Conservation (phyloP, 2,888 invertebrate genomes). For the Saturnia japonica region DNA sequence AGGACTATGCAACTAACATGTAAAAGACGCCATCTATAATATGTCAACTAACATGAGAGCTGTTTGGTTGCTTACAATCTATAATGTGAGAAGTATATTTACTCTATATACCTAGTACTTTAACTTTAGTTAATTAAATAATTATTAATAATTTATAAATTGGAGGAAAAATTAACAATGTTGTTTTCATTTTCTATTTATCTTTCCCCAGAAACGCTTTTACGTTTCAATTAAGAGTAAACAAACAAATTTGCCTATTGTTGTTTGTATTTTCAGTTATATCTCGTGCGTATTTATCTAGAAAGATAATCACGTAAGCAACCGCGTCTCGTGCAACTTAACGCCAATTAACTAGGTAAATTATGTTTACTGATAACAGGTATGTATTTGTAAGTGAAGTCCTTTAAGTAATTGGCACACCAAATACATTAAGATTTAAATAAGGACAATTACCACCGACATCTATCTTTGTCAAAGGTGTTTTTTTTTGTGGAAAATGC, state of each 20-base stretch:
- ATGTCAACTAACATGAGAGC: too few species aligned
- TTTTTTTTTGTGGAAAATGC: too few species aligned
- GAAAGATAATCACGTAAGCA: conserved; percentile 22
- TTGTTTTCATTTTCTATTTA: neutral
- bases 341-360: conserved; percentile 29
- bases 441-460: too few species aligned
- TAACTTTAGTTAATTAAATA: too few species aligned
- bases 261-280: conserved; percentile 18
- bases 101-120: too few species aligned
- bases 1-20: too few species aligned
- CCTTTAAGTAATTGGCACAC: neutral
- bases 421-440: neutral
- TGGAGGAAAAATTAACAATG: neutral
- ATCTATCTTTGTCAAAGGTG: too few species aligned
- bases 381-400: neutral
- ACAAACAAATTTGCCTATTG: conserved; percentile 16
- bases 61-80: too few species aligned
- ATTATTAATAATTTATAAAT: too few species aligned
- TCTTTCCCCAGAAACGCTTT: conserved; percentile 6
- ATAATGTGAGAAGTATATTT: too few species aligned
- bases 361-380: conserved; percentile 26
- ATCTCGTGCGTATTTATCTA: conserved; percentile 22
- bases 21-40: too few species aligned
- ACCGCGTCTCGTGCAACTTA: conserved; percentile 23
- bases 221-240: conserved; percentile 10